Percentiles rank a stretch among this genome's conserved stretches.
These are phyloP conservation scores for Baronia brevicornis DNA, from an alignment of 2,888 invertebrate species.

Conservation along the genomic window DNA sequence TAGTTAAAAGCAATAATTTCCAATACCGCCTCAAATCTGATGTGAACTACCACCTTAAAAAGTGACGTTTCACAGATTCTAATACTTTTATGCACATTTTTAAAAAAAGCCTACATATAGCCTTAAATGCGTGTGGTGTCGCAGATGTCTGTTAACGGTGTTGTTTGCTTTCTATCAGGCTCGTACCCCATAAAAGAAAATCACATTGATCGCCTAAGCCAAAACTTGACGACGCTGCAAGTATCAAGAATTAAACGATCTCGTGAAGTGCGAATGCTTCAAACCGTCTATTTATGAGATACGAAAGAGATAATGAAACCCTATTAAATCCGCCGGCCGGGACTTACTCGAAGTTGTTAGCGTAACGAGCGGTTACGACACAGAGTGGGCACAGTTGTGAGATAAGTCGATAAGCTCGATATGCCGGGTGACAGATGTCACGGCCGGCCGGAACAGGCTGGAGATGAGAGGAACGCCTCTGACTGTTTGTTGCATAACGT, in stretches of 20 bases:
- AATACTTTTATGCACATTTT: no score
- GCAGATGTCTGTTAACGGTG: no score
- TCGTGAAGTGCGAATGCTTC: neutral
- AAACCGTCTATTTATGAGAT: slow-evolving; percentile 1
- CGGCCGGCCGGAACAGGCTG: slow-evolving; percentile 15
- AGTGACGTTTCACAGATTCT: no score
- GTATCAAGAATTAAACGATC: slow-evolving; percentile 1
- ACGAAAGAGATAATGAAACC: slow-evolving; percentile 9
- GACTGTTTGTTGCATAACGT: slow-evolving; percentile 2
- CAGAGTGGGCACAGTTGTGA: slow-evolving; percentile 9
- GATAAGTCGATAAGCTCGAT: slow-evolving; percentile 25
- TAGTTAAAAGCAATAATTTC: no score
- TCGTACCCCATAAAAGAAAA: no score
- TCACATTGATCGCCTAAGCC: no score
- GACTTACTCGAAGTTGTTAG: slow-evolving; percentile 13
- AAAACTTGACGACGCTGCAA: neutral
- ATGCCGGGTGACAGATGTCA: slow-evolving; percentile 27
- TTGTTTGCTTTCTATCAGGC: no score
- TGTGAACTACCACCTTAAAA: no score
- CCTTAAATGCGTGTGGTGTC: no score
- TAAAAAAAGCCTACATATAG: no score
- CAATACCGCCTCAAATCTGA: no score
- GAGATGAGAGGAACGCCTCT: no score
- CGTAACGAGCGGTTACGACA: slow-evolving; percentile 10
- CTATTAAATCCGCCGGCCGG: slow-evolving; percentile 10